Evolutionary conservation across 2,888 invertebrate species (phyloP), one percentile per base, ranked within the genome.

Genomic region (Hemaris fuciformis): DNA sequence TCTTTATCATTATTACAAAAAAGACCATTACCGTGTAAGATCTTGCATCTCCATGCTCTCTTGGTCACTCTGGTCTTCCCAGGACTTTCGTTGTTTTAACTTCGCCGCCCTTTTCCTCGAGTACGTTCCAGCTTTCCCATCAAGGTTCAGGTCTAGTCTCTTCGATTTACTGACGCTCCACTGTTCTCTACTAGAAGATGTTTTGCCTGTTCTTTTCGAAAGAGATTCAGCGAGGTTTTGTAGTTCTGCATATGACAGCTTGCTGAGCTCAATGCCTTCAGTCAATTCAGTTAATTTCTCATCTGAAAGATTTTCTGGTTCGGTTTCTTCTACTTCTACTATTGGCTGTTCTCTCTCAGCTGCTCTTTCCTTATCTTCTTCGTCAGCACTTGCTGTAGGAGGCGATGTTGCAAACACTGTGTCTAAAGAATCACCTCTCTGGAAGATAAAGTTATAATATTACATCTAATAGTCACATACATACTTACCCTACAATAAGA

Each of bases 51-150:
- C 95, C 76, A 95, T 90, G 18, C 94, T 94, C 72, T 96, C 96
- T 68, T 95, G 95, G 71, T 95, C 94, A 63, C 95, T 95, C 65
- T 95, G 94, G 66, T 95, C 95, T 67, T 96, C 95, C 96, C 96
- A 96, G 4, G 95, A 95, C 67, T 93, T 92, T 41, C 93, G 89
- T 64, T 94, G 93, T 62, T 87, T 89, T 27, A 93, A 71, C 66
- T 90, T 93, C 1, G 88, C 90, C 1, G 91, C 92, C 31, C 90
- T 80, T 67, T 89, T 91, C 61, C 89, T 87, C 81, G 90, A 92
- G 87, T 93, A 93, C 0, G 92, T 93, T 4, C 91, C 92, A 18
- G 92, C 91, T 77, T 91, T 91, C 0, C 91, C 91, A 66, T 89
- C 91, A 42, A 91, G 71, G 68, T 91, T 91, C 46, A 93, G 71